A percentile compares a stretch with the other conserved stretches of the same genome.
Evolutionary conservation across 2,888 invertebrate genomes (phyloP).

Genomic region (Synergus laeviventris): DNA sequence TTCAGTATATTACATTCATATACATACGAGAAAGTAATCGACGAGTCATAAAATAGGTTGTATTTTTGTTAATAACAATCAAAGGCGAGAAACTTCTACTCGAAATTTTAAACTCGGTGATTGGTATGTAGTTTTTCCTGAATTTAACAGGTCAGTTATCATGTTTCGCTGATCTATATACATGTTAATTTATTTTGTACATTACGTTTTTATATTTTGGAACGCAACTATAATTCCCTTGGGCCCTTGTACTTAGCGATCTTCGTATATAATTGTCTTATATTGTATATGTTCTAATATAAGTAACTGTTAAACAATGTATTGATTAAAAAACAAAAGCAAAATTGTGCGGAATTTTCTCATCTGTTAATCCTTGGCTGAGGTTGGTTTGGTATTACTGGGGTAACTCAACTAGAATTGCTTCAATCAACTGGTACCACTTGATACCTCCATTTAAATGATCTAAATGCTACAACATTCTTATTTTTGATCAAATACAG

Average conservation of each 20-base stretch:
- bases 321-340: constrained; percentile 28
- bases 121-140: constrained; percentile 1
- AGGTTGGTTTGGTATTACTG: no score
- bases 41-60: not conserved
- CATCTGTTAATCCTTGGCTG: not conserved
- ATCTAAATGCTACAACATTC: no score
- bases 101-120: constrained; percentile 10
- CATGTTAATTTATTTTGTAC: constrained; percentile 32
- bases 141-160: not conserved
- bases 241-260: constrained; percentile 6
- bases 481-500: no score
- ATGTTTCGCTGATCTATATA: not conserved
- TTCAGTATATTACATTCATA: not conserved
- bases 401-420: no score
- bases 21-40: no score
- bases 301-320: constrained; percentile 33
- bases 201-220: constrained; percentile 17
- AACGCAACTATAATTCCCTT: not conserved
- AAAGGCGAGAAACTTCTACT: not conserved
- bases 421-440: no score
- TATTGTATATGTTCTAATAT: constrained; percentile 35
- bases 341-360: not conserved
- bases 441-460: no score
- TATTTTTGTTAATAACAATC: constrained; percentile 7
- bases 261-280: constrained; percentile 25